phyloP scores from a whole-genome alignment of 2,888 invertebrate genomes.

The Trachelus tabidus region DNA sequence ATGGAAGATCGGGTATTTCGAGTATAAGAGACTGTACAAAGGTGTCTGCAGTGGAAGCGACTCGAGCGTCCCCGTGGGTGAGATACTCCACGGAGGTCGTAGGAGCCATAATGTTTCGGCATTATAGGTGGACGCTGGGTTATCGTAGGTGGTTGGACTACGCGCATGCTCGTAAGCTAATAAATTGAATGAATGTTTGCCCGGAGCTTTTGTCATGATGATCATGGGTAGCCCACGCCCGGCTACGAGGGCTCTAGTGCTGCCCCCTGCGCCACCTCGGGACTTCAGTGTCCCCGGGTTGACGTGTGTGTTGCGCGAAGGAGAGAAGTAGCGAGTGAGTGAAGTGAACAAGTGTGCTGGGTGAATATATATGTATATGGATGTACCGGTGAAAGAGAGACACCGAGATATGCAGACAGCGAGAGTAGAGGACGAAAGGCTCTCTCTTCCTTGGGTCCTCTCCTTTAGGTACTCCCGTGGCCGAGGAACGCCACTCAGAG shows the following conservation, averaged over 20 bases:
- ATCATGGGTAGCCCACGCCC: constrained; percentile 55
- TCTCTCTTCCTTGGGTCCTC: background rate
- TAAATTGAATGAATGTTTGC: constrained; percentile 62
- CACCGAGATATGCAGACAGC: background rate
- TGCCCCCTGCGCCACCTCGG: background rate
- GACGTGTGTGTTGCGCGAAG: background rate
- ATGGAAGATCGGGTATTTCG: background rate
- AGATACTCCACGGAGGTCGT: constrained; percentile 3
- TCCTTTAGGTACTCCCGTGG: constrained; percentile 20
- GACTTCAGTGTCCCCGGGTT: background rate
- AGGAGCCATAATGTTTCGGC: constrained; percentile 49
- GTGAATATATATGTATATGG: background rate
- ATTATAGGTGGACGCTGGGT: constrained; percentile 43
- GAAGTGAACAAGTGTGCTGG: background rate
- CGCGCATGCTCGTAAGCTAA: constrained; percentile 54
- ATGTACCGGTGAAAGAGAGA: background rate
- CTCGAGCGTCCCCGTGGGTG: background rate
- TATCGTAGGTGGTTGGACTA: constrained; percentile 52
- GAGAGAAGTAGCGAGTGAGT: background rate
- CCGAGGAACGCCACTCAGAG: constrained; percentile 60
- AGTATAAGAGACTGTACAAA: background rate
- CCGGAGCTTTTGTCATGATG: constrained; percentile 61
- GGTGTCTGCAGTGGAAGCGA: background rate
- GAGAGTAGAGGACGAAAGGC: background rate
- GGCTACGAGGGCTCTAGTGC: constrained; percentile 25